Evolutionary conservation across 2,113 vertebrate species (phyloP), one percentile per base, ranked within the genome.

Genomic region (Phalacrocorax carbo): DNA sequence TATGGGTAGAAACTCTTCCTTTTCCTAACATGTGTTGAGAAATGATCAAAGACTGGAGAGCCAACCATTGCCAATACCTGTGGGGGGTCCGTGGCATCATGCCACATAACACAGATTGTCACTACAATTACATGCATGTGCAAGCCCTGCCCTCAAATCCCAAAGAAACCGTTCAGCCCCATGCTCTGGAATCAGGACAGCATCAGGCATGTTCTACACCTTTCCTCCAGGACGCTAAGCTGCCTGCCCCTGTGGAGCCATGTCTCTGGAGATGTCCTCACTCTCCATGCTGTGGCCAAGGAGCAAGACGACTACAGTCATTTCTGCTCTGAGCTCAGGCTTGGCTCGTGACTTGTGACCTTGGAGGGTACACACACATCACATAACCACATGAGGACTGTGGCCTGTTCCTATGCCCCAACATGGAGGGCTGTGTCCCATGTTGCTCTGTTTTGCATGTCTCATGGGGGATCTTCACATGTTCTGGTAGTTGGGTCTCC

Each of bases 1-100:
- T 42, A 4, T 18, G 7, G 12, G 25, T 46, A 57, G 76, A 65
- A 71, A 14, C 5, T 11, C 22, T 57, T 86, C 44, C 30, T 85
- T 82, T 52, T 58, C 75, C 54, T 82, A 62, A 16, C 17, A 65
- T 0, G 1, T 2, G 3, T 42, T 0, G 0, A 64, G 26, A 54
- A 21, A 23, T 44, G 23, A 79, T 30, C 15, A 25, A 81, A 34
- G n/a, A 23, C 44, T 86, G 71, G 40, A 57, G 38, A 81, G 36
- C 20, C 6, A 15, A 46, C 36, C 62, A 61, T 48, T 77, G 68
- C 21, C 27, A 30, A 5, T 29, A 9, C 27, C 15, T 87, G 40
- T 49, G 70, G 76, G 30, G 46, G 7, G 8, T 36, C 51, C 2
- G 0, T 65, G 55, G 20, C 72, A 30, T 55, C 1, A 0, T n/a